Evolutionary conservation across 1,140 invertebrate genomes (phyloP).

Genomic region (Neelides sp.): DNA sequence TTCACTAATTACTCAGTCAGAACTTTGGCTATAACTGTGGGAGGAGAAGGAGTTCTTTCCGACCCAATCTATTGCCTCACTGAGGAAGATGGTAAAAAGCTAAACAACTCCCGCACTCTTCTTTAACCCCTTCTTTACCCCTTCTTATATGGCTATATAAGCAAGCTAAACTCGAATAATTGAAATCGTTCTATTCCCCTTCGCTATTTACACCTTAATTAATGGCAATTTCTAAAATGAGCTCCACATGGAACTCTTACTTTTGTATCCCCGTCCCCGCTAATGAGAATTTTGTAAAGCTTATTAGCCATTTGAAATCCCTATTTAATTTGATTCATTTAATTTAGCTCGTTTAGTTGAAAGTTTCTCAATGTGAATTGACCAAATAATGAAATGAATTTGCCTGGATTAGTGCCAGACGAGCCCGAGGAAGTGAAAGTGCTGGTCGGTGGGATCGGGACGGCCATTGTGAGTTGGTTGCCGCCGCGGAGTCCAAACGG

Average conservation of each 20-base stretch:
- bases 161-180: no score
- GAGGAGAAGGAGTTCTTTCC: conserved; percentile 41
- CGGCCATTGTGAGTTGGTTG: conserved; percentile 63
- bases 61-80: conserved; percentile 39
- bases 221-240: no score
- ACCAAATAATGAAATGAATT: no score
- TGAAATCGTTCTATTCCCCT: no score
- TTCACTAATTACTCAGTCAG: conserved; percentile 45
- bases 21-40: conserved; percentile 41
- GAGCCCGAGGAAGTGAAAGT: conserved; percentile 62
- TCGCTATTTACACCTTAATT: no score
- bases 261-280: no score
- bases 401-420: conserved; percentile 44
- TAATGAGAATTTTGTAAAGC: no score
- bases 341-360: not conserved
- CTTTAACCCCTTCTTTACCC: not conserved
- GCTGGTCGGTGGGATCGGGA: conserved; percentile 48
- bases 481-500: conserved; percentile 60
- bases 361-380: no score
- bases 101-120: not conserved
- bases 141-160: conserved; percentile 1
- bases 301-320: no score
- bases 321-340: not conserved
- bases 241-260: no score
- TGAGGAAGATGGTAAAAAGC: conserved; percentile 39